Evolutionary conservation across 2,888 invertebrate genomes (phyloP), one percentile per base, ranked within the genome.

Genomic region (Micoletzkya japonica): DNA sequence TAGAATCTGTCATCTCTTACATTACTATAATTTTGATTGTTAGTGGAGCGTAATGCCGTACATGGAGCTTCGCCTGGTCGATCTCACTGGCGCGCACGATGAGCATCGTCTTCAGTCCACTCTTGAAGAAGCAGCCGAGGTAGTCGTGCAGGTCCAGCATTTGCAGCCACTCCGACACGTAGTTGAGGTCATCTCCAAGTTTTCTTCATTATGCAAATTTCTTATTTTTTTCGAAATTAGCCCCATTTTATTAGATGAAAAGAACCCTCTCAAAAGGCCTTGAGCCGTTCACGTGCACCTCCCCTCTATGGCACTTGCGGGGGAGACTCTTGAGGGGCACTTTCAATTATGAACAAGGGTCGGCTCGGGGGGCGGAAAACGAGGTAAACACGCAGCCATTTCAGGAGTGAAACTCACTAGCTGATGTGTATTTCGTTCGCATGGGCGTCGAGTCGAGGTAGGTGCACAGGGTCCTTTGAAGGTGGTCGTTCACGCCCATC

Each of bases 141-240:
- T 82, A 81, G 60, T 78, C 79, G 2, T 76, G 75, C 14, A 82
- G 73, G 30, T 76, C 77, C 24, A 84, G 70, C 14, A 74, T 73
- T 28, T 70, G 71, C 54, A 84, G 72, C 84, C 84, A 84, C 32
- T 84, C 83, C 20, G 81, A 82, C 26, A 81, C 74, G 60, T 79
- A 84, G 44, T 74, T 72, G 57, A 79, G 80, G 1, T 74, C 59
- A 10, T 70, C 77, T 74, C 73, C 63, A 63, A 50, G 1, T 2
- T 24, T 1, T 59, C 44, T 20, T 30, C 0, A n/a, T 44, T 24
- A 24, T 30, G 14, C 1, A 24, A 58, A 4, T 28, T 30, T 4
- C 28, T 28, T 30, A 4, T 20, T 56, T 56, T 56, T 56, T 39
- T 39, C 39, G 39, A 39, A 39, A 39, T 39, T 39, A 17, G 7